These are phyloP conservation scores for Muscicapa striata DNA, from an alignment of 2,797 vertebrate genomes.

Conservation along the genomic window DNA sequence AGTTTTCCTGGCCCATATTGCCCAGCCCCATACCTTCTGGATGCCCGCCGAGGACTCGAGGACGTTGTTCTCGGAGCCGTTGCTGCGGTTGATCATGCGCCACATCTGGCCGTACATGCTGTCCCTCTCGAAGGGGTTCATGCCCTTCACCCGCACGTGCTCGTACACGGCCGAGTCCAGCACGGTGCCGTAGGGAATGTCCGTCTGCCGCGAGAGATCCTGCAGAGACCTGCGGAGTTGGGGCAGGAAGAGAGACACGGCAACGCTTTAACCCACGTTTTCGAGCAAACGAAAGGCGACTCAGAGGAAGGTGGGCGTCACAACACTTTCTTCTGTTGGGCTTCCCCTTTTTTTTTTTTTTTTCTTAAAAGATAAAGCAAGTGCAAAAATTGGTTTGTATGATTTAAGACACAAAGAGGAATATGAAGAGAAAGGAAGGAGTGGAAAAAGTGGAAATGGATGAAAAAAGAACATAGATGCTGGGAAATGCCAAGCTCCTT, in stretches of 20 bases:
- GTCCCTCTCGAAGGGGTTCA: slow-evolving; percentile 98
- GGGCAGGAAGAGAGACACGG: slow-evolving; percentile 44
- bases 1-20: too few relatives aligned
- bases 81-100: slow-evolving; percentile 96
- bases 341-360: background rate
- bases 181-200: slow-evolving; percentile 95
- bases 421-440: background rate
- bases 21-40: slow-evolving; percentile 83
- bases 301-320: background rate
- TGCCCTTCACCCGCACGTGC: slow-evolving; percentile 92
- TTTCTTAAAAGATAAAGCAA: background rate
- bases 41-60: slow-evolving; percentile 93
- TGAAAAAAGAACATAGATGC: background rate
- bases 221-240: slow-evolving; percentile 88
- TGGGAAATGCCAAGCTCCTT: background rate
- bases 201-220: slow-evolving; percentile 96
- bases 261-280: background rate
- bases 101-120: slow-evolving; percentile 99
- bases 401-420: background rate
- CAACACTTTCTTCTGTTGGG: background rate
- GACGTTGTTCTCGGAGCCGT: slow-evolving; percentile 92
- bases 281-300: slow-evolving; percentile 20
- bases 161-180: slow-evolving; percentile 96
- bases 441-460: background rate
- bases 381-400: background rate